These are phyloP conservation scores for Zhuqinia jingwanae DNA, from an alignment of 2,888 invertebrate genomes.

Conservation along the genomic window DNA sequence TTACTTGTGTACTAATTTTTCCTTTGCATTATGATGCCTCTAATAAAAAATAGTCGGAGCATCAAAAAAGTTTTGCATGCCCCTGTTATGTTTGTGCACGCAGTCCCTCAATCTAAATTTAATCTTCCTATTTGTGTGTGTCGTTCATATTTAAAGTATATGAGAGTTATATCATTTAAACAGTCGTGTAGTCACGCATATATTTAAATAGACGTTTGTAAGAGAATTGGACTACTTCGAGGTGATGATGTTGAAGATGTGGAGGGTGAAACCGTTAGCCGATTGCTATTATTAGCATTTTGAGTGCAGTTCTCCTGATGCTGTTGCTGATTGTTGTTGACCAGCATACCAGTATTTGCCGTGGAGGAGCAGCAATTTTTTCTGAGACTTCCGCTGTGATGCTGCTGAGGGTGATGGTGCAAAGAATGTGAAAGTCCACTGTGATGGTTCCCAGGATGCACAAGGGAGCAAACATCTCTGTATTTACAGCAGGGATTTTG, in stretches of 20 bases:
- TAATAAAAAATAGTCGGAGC: too few relatives aligned
- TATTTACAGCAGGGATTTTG: neutral
- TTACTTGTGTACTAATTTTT: too few relatives aligned
- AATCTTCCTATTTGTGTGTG: too few relatives aligned
- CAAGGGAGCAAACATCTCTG: neutral
- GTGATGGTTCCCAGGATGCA: conserved; percentile 31
- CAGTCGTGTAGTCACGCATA: neutral
- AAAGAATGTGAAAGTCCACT: conserved; percentile 18
- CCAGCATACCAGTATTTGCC: neutral
- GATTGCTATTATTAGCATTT: neutral
- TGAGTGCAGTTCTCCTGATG: conserved; percentile 14
- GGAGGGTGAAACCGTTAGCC: neutral
- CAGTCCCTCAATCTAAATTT: too few relatives aligned
- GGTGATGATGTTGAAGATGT: neutral
- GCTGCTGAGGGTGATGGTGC: neutral
- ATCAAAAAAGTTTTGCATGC: too few relatives aligned
- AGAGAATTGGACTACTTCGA: conserved; percentile 31
- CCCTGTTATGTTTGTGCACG: too few relatives aligned
- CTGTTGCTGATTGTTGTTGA: conserved; percentile 4
- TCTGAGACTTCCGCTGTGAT: neutral
- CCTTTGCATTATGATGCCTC: too few relatives aligned
- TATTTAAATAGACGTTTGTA: conserved; percentile 62
- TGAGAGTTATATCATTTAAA: too few relatives aligned
- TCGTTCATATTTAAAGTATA: too few relatives aligned
- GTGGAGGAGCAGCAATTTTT: neutral